Percentiles rank a stretch among this genome's conserved stretches.
phyloP scores from a whole-genome alignment of 2,888 invertebrate species.

The Ophioninae sp. region DNA sequence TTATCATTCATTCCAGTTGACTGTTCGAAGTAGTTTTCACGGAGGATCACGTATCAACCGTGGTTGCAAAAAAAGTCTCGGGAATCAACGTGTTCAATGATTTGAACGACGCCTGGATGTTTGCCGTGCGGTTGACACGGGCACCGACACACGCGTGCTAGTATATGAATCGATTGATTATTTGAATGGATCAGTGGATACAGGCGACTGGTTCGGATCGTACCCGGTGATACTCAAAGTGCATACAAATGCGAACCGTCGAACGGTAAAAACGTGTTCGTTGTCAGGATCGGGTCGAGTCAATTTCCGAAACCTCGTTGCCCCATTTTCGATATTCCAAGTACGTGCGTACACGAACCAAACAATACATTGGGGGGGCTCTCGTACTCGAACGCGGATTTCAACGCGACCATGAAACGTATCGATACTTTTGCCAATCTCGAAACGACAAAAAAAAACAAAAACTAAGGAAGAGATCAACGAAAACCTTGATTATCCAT shows the following conservation, averaged over 20 bases:
- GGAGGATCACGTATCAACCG: neutral
- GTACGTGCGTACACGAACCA: neutral
- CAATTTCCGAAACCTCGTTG: constrained; percentile 12
- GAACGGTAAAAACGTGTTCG: neutral
- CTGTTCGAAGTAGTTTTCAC: neutral
- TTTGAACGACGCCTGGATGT: neutral
- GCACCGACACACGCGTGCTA: neutral
- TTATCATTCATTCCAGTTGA: no score
- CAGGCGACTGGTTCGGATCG: neutral
- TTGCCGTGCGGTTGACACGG: neutral
- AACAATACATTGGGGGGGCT: neutral
- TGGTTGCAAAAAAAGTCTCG: neutral
- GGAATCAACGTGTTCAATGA: neutral
- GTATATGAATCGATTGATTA: neutral
- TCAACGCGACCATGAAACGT: neutral
- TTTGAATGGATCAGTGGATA: neutral
- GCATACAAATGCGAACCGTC: neutral
- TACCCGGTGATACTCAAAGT: constrained; percentile 18
- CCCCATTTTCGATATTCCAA: neutral
- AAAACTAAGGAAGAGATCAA: neutral
- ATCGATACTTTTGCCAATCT: neutral
- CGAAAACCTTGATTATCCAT: no score
- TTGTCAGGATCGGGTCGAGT: neutral
- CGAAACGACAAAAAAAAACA: neutral
- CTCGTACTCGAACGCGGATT: neutral